These are phyloP conservation scores for Sebastiscus tertius DNA, from an alignment of 2,797 vertebrate species.

Conservation along the genomic window DNA sequence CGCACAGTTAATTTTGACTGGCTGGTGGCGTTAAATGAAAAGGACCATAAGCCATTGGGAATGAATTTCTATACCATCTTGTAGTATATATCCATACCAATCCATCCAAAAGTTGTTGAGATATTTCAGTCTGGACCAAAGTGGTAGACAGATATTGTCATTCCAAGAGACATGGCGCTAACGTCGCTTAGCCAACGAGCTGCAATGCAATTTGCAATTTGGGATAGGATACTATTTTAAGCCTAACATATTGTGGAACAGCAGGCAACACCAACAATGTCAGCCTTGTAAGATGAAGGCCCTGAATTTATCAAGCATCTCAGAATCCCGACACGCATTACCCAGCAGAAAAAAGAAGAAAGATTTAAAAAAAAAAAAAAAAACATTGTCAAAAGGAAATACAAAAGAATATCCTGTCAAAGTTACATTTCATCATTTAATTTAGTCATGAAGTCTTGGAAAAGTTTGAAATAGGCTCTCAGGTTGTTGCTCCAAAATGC, in stretches of 20 bases:
- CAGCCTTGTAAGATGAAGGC: background rate
- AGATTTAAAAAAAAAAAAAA: no score
- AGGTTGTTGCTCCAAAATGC: constrained; percentile 16
- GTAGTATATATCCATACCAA: background rate
- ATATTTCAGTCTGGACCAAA: background rate
- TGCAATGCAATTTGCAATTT: background rate
- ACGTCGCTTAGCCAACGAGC: background rate
- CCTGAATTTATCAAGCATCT: background rate
- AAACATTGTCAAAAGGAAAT: background rate
- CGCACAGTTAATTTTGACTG: no score
- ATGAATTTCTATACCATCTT: background rate
- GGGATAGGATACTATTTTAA: background rate
- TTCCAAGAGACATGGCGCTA: background rate
- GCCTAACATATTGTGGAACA: background rate
- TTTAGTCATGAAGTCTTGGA: constrained; percentile 4
- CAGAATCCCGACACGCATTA: background rate
- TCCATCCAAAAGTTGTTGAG: background rate
- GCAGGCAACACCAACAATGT: background rate
- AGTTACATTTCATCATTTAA: constrained; percentile 12
- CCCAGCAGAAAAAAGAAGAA: background rate
- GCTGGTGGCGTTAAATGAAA: no score
- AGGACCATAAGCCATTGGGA: no score
- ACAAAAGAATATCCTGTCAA: background rate
- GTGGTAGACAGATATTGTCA: background rate
- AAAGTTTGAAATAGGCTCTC: constrained; percentile 5